Evolutionary conservation across 2,888 invertebrate genomes (phyloP).

Genomic region (Stenoptilia bipunctidactyla): DNA sequence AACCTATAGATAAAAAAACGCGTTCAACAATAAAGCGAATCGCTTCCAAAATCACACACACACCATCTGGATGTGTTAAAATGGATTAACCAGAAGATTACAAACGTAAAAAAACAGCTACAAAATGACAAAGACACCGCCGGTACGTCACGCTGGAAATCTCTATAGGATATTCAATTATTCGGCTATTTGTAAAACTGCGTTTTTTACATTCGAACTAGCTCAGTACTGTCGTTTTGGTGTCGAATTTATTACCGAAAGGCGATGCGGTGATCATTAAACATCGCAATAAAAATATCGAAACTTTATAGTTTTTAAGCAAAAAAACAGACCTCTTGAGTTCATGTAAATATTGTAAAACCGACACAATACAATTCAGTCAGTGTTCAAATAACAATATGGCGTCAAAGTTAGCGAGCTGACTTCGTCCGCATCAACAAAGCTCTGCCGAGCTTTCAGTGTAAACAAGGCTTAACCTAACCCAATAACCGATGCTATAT

Average conservation of each 20-base stretch:
- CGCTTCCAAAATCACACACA: background rate
- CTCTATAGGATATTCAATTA: constrained; percentile 56
- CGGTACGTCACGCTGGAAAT: constrained; percentile 52
- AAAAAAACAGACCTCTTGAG: too few species aligned
- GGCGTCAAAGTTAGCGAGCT: constrained; percentile 42
- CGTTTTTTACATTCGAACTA: constrained; percentile 31
- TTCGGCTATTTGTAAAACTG: constrained; percentile 40
- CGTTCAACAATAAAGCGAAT: too few species aligned
- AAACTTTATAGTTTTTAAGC: too few species aligned
- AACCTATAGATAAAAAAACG: too few species aligned
- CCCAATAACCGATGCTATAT: constrained; percentile 63
- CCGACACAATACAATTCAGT: too few species aligned
- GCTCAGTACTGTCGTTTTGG: constrained; percentile 32
- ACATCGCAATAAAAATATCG: too few species aligned
- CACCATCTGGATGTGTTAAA: constrained; percentile 64
- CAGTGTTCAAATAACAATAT: constrained; percentile 21
- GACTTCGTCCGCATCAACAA: constrained; percentile 61
- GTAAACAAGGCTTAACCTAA: constrained; percentile 66
- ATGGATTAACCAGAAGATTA: constrained; percentile 66
- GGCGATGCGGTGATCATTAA: constrained; percentile 23
- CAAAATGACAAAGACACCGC: constrained; percentile 63
- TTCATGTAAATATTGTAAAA: too few species aligned
- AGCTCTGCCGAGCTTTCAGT: constrained; percentile 43
- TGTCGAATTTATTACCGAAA: constrained; percentile 17
- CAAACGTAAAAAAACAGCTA: constrained; percentile 40